Evolutionary conservation across 1,140 invertebrate species (phyloP).

Genomic region (Chrysomallon squamiferum): DNA sequence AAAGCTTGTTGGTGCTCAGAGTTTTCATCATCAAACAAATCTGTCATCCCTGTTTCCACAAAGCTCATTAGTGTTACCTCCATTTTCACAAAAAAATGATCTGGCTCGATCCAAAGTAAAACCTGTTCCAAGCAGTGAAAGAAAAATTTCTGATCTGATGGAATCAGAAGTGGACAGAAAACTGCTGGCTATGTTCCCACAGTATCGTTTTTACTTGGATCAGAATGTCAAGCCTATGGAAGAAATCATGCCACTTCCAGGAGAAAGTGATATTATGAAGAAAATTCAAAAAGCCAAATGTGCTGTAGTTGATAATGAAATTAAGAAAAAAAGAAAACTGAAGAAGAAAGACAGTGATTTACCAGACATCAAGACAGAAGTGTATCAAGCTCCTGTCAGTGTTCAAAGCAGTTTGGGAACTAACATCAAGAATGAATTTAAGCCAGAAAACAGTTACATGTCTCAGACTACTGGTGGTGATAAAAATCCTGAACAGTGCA

Average conservation of each 20-base stretch:
- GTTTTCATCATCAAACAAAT: not conserved
- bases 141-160: conserved; percentile 4
- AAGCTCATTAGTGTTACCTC: no score
- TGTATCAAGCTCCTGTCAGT: not conserved
- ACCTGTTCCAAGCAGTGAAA: not conserved
- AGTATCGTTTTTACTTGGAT: conserved; percentile 1
- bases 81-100: not conserved
- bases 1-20: not conserved
- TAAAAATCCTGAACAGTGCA: not conserved
- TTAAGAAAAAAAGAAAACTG: not conserved
- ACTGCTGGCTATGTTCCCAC: conserved; percentile 1
- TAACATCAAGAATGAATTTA: not conserved
- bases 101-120: not conserved
- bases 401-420: not conserved
- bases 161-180: conserved; percentile 1
- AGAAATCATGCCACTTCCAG: conserved; percentile 2
- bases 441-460: not conserved
- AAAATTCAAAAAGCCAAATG: not conserved
- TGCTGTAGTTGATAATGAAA: not conserved
- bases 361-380: not conserved
- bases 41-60: no score
- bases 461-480: not conserved
- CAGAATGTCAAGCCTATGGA: conserved; percentile 4
- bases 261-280: not conserved
- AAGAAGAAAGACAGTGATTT: not conserved